These are phyloP conservation scores for Thecophora atra DNA, from an alignment of 2,888 invertebrate genomes.

Conservation along the genomic window DNA sequence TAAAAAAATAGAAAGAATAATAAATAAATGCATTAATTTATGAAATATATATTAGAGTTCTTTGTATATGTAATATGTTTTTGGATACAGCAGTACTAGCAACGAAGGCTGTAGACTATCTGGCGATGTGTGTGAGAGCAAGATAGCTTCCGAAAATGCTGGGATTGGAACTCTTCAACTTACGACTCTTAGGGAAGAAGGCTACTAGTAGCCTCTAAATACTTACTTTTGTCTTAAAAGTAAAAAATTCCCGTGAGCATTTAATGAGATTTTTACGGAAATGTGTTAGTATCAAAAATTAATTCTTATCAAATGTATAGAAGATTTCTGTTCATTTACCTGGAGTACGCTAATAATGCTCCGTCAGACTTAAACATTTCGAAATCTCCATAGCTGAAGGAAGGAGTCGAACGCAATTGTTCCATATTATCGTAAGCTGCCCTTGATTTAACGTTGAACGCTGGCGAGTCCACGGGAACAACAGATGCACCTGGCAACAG, in stretches of 20 bases:
- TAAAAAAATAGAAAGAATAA: slow-evolving; percentile 22
- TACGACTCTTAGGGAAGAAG: too few species aligned
- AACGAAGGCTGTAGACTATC: too few species aligned
- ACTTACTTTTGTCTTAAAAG: slow-evolving; percentile 33
- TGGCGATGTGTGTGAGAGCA: too few species aligned
- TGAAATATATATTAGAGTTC: neutral
- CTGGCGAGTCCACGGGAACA: slow-evolving; percentile 59
- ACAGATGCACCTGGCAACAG: slow-evolving; percentile 84
- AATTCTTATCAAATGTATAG: neutral
- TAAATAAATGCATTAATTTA: neutral
- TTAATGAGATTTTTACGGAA: slow-evolving; percentile 1
- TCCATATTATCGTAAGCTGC: slow-evolving; percentile 58
- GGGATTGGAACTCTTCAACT: too few species aligned
- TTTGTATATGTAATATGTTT: neutral
- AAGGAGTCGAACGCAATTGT: slow-evolving; percentile 68
- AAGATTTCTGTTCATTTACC: slow-evolving; percentile 67
- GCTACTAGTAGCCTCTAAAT: neutral
- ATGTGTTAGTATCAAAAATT: neutral
- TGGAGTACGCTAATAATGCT: slow-evolving; percentile 74
- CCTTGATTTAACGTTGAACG: slow-evolving; percentile 48
- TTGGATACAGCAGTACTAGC: too few species aligned
- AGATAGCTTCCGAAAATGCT: too few species aligned
- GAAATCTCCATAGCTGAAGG: slow-evolving; percentile 74
- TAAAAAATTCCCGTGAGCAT: slow-evolving; percentile 21
- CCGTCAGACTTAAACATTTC: slow-evolving; percentile 65